Evolutionary conservation across 2,888 invertebrate genomes (phyloP).

Genomic region (Torymus auratus): DNA sequence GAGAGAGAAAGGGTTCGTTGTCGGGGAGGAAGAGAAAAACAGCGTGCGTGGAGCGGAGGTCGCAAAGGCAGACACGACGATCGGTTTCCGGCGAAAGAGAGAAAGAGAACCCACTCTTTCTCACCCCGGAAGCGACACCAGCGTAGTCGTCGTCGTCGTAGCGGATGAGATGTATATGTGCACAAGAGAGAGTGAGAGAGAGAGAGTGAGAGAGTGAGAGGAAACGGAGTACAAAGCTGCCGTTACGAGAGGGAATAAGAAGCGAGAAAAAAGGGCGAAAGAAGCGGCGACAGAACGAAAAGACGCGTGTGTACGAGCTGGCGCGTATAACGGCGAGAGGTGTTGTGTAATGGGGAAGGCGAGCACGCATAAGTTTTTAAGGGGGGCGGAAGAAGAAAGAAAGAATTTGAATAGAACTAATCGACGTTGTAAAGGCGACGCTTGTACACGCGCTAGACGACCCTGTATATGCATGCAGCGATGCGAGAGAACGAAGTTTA

Average conservation of each 20-base stretch:
- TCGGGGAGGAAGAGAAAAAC: not conserved
- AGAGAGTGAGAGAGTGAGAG: conserved; percentile 10
- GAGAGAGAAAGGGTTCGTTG: not conserved
- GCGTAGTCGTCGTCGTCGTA: not conserved
- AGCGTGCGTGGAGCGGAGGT: not conserved
- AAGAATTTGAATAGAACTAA: conserved; percentile 30
- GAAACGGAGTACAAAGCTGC: conserved; percentile 42
- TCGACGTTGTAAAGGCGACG: conserved; percentile 21
- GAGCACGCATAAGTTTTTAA: too few species aligned
- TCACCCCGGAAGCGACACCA: conserved; percentile 10
- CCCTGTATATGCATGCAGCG: conserved; percentile 4
- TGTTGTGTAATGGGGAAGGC: too few species aligned
- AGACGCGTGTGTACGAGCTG: not conserved
- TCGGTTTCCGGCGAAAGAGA: conserved; percentile 26
- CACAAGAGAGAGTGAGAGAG: conserved; percentile 28
- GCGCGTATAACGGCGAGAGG: not conserved
- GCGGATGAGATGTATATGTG: conserved; percentile 21
- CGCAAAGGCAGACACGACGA: conserved; percentile 11
- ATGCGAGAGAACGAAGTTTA: not conserved
- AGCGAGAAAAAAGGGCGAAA: conserved; percentile 30
- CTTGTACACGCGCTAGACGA: not conserved
- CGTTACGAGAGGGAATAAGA: conserved; percentile 27
- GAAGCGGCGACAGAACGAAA: conserved; percentile 54
- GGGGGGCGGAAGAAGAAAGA: too few species aligned
- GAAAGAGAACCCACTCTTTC: conserved; percentile 14